These are phyloP conservation scores for Leucophenga montana DNA, from an alignment of 2,888 invertebrate genomes.

Conservation along the genomic window DNA sequence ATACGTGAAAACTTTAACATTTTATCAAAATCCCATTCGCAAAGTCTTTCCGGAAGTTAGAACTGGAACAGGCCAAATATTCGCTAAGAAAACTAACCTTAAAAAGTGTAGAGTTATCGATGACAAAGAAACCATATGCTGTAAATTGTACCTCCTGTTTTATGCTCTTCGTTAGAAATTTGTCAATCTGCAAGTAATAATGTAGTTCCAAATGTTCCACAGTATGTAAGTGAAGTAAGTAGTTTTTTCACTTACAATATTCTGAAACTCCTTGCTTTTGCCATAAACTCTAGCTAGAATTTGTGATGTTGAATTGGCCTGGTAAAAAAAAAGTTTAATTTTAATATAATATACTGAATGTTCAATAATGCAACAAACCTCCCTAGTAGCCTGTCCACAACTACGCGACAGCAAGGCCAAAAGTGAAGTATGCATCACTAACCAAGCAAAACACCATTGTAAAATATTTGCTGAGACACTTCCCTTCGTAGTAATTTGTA, in stretches of 20 bases:
- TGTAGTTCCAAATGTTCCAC: too few species aligned
- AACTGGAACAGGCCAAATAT: not conserved
- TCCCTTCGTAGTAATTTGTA: constrained; percentile 64
- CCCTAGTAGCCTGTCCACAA: constrained; percentile 63
- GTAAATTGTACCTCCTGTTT: constrained; percentile 71
- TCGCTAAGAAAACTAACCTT: constrained; percentile 50
- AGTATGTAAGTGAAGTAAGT: too few species aligned
- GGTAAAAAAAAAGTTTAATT: constrained; percentile 33
- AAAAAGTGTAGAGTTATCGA: constrained; percentile 71
- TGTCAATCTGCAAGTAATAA: constrained; percentile 69
- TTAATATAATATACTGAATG: not conserved
- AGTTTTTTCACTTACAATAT: constrained; percentile 69
- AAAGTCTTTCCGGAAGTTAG: too few species aligned
- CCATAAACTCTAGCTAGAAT: constrained; percentile 69
- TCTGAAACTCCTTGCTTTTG: constrained; percentile 68
- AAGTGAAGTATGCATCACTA: constrained; percentile 58
- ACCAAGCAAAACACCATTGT: constrained; percentile 61
- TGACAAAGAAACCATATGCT: constrained; percentile 72
- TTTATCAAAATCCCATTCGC: too few species aligned
- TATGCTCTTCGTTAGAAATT: constrained; percentile 71
- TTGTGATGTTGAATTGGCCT: constrained; percentile 70
- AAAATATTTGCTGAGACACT: constrained; percentile 56
- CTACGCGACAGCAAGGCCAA: constrained; percentile 60
- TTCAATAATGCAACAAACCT: constrained; percentile 52
- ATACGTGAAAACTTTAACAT: too few species aligned